These are phyloP conservation scores for Ostrea edulis DNA, from an alignment of 1,140 invertebrate genomes.

Conservation along the genomic window DNA sequence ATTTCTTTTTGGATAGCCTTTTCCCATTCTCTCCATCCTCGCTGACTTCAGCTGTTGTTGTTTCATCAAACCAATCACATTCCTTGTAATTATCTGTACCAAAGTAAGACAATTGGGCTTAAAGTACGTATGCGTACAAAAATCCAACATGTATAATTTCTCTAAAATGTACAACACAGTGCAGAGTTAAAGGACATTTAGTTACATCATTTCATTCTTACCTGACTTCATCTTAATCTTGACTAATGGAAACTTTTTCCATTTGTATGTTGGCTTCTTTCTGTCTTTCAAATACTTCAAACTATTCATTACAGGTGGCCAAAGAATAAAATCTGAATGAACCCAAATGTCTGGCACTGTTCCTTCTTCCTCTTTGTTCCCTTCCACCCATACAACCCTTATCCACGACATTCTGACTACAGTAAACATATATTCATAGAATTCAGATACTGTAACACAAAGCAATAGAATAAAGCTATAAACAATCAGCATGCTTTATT, in stretches of 20 bases:
- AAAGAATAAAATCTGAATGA: neutral
- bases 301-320: neutral
- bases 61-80: neutral
- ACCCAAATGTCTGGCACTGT: neutral
- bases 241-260: slow-evolving; percentile 7
- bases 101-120: neutral
- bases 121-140: too few species aligned
- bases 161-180: too few species aligned
- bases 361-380: neutral
- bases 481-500: neutral
- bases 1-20: neutral
- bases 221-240: slow-evolving; percentile 80
- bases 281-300: neutral
- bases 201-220: slow-evolving; percentile 76
- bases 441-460: neutral
- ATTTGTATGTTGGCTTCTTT: neutral
- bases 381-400: slow-evolving; percentile 4
- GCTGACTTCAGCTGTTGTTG: neutral
- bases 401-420: neutral
- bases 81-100: neutral
- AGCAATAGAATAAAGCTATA: neutral
- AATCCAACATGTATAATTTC: too few species aligned
- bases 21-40: neutral
- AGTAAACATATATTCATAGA: neutral
- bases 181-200: too few species aligned